These are phyloP conservation scores for Volucella inanis DNA, from an alignment of 2,888 invertebrate species.

Conservation along the genomic window DNA sequence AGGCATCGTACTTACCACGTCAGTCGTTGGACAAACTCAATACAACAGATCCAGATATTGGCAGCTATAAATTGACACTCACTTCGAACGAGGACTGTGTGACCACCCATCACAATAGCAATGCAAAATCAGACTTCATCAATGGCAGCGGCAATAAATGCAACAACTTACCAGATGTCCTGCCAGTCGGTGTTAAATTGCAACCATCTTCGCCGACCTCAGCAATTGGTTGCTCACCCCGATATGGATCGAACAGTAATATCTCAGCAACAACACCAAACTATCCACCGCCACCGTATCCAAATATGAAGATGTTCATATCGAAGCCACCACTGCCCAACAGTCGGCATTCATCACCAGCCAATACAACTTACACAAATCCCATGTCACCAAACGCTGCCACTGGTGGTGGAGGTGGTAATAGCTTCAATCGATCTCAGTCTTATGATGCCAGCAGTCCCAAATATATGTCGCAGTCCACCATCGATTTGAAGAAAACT, in stretches of 20 bases:
- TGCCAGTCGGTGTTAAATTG: conserved; percentile 85
- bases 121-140: conserved; percentile 75
- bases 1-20: conserved; percentile 89
- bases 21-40: conserved; percentile 87
- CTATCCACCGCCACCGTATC: conserved; percentile 74
- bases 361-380: conserved; percentile 76
- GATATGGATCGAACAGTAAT: conserved; percentile 81
- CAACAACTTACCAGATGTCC: conserved; percentile 84
- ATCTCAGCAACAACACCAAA: conserved; percentile 79
- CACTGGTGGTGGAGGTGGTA: conserved; percentile 19
- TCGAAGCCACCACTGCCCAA: conserved; percentile 77
- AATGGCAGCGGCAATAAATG: conserved; percentile 79
- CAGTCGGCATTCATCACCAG: conserved; percentile 80
- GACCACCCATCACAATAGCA: conserved; percentile 71
- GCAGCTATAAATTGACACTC: conserved; percentile 89
- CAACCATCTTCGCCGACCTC: conserved; percentile 78
- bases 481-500: conserved; percentile 82
- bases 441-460: conserved; percentile 81
- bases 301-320: conserved; percentile 73
- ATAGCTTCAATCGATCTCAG: conserved; percentile 80
- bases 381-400: conserved; percentile 58
- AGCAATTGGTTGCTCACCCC: conserved; percentile 77
- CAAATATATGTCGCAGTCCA: conserved; percentile 82
- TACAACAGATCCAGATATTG: conserved; percentile 87
- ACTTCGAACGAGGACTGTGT: conserved; percentile 86